phyloP scores from a whole-genome alignment of 2,888 invertebrate species.

The Heliconius ethilla region DNA sequence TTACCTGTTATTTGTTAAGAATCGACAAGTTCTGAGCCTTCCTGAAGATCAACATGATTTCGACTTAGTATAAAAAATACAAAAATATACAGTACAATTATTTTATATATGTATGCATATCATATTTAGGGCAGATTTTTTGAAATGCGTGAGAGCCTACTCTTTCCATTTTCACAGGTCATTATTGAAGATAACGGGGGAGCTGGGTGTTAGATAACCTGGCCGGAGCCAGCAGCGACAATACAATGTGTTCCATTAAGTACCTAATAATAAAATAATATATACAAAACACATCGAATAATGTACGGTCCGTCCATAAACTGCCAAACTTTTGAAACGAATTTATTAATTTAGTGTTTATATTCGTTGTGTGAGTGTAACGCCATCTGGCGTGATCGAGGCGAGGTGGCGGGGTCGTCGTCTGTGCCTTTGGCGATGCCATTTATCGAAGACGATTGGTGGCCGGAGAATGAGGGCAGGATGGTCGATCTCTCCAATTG shows the following conservation, averaged over 20 bases:
- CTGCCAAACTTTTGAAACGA: conserved; percentile 78
- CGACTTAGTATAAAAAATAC: not conserved
- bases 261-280: conserved; percentile 58
- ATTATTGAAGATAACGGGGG: conserved; percentile 75
- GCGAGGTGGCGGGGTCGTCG: conserved; percentile 84
- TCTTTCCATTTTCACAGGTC: conserved; percentile 70
- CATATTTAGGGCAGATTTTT: conserved; percentile 36
- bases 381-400: conserved; percentile 71
- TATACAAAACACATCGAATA: conserved; percentile 66
- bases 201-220: conserved; percentile 78
- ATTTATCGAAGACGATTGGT: conserved; percentile 97
- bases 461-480: conserved; percentile 97
- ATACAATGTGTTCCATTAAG: conserved; percentile 71
- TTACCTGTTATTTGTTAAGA: not conserved
- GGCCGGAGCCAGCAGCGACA: conserved; percentile 56
- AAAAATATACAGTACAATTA: not conserved
- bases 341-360: conserved; percentile 69
- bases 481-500: conserved; percentile 95
- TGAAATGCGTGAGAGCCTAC: conserved; percentile 79
- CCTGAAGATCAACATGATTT: not conserved
- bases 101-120: too few relatives aligned
- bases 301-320: conserved; percentile 79
- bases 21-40: not conserved
- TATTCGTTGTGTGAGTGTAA: conserved; percentile 54
- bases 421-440: conserved; percentile 91